Evolutionary conservation across 2,888 invertebrate species (phyloP).

Genomic region (Orchestes rusci): DNA sequence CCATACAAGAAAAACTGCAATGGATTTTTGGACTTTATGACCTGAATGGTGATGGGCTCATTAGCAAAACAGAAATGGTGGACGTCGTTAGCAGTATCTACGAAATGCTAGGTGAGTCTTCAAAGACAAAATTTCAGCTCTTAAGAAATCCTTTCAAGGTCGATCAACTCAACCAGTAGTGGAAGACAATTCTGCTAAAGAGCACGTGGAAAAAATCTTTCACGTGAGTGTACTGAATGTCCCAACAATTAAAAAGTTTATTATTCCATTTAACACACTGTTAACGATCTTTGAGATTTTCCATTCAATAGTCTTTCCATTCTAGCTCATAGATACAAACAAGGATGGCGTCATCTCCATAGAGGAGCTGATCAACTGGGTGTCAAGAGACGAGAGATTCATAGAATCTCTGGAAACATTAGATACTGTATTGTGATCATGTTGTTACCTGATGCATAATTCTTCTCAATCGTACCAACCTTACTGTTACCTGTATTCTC

Average conservation of each 20-base stretch:
- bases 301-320: constrained; percentile 9
- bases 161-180: constrained; percentile 68
- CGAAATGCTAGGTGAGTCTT: constrained; percentile 56
- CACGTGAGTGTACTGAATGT: constrained; percentile 65
- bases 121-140: not conserved
- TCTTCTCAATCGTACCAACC: constrained; percentile 22
- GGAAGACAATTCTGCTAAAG: constrained; percentile 64
- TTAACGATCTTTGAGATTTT: not conserved
- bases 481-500: constrained; percentile 15
- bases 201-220: constrained; percentile 81
- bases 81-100: constrained; percentile 79
- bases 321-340: constrained; percentile 71
- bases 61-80: constrained; percentile 77
- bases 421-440: constrained; percentile 67
- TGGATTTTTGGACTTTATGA: constrained; percentile 89
- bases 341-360: constrained; percentile 74
- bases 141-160: constrained; percentile 42
- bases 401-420: constrained; percentile 63
- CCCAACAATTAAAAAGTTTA: not conserved
- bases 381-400: constrained; percentile 63
- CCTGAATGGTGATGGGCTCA: constrained; percentile 77
- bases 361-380: constrained; percentile 74
- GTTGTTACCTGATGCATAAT: constrained; percentile 14
- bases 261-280: not conserved
- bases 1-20: constrained; percentile 75